A percentile compares a stretch with the other conserved stretches of the same genome.
phyloP scores from a whole-genome alignment of 2,797 vertebrate species.

The Syngnathus rostellatus region DNA sequence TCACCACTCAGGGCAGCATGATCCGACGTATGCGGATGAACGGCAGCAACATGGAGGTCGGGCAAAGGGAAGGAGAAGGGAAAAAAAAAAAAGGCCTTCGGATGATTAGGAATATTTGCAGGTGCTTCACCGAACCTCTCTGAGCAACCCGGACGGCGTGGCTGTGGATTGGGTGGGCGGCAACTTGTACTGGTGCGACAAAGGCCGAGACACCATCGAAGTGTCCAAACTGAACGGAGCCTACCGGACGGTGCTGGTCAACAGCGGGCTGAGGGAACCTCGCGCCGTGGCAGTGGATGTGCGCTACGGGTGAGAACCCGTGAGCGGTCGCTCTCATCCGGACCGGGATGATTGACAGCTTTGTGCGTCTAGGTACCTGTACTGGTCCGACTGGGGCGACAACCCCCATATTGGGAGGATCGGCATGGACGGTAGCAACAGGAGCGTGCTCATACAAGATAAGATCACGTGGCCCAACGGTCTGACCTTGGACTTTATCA shows the following conservation, averaged over 20 bases:
- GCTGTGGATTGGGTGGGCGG: slow-evolving; percentile 98
- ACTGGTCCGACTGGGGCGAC: slow-evolving; percentile 99
- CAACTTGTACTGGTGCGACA: slow-evolving; percentile 99
- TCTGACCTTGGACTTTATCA: slow-evolving; percentile 90
- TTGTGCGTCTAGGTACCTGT: slow-evolving; percentile 73
- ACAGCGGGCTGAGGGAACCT: slow-evolving; percentile 86
- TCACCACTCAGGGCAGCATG: slow-evolving; percentile 98
- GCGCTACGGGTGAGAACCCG: slow-evolving; percentile 79
- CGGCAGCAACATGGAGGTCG: slow-evolving; percentile 88
- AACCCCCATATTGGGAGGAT: slow-evolving; percentile 91
- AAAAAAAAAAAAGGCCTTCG: background rate
- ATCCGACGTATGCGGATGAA: slow-evolving; percentile 98
- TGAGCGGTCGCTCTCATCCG: background rate
- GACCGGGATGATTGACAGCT: background rate
- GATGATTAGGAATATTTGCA: slow-evolving; percentile 32
- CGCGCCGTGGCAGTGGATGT: slow-evolving; percentile 92
- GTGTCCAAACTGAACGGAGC: slow-evolving; percentile 96
- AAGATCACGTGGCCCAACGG: slow-evolving; percentile 98
- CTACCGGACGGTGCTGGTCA: slow-evolving; percentile 90
- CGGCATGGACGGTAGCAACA: slow-evolving; percentile 90
- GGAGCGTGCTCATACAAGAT: slow-evolving; percentile 84
- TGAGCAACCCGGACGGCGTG: slow-evolving; percentile 94
- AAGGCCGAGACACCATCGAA: slow-evolving; percentile 95
- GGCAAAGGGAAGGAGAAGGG: slow-evolving; percentile 1
- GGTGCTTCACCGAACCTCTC: slow-evolving; percentile 94